Conservation (phyloP, 2,113 vertebrate genomes). For the Zapus hudsonius region DNA sequence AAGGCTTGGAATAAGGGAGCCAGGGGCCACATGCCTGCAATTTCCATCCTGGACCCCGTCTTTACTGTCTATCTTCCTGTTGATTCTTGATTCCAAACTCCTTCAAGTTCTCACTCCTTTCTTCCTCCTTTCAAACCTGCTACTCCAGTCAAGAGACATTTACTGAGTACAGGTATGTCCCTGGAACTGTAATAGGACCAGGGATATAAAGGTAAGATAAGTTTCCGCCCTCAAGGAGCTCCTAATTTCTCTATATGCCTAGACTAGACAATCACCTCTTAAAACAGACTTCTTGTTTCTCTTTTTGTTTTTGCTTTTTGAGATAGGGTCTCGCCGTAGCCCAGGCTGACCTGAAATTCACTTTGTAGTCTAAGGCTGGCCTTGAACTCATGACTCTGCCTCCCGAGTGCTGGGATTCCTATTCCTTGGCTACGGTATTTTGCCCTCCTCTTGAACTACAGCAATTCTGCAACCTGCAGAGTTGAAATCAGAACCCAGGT, state of each 20-base stretch:
- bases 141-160: neutral
- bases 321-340: too few species aligned
- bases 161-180: neutral
- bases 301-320: too few species aligned
- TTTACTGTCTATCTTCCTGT: neutral
- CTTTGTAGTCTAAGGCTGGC: too few species aligned
- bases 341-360: too few species aligned
- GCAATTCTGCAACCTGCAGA: neutral
- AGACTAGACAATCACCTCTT: neutral
- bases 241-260: neutral
- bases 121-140: neutral
- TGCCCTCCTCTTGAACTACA: neutral
- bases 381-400: too few species aligned
- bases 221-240: neutral
- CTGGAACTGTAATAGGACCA: neutral
- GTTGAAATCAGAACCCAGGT: neutral
- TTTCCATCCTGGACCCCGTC: neutral
- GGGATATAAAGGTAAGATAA: neutral
- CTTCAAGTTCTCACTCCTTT: neutral
- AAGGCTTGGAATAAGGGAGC: neutral
- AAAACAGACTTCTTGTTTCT: neutral
- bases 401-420: neutral
- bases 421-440: neutral
- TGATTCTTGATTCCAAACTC: conserved; percentile 39
- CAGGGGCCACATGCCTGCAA: neutral